phyloP scores from a whole-genome alignment of 2,797 vertebrate genomes.

The Spinus olivaceus region DNA sequence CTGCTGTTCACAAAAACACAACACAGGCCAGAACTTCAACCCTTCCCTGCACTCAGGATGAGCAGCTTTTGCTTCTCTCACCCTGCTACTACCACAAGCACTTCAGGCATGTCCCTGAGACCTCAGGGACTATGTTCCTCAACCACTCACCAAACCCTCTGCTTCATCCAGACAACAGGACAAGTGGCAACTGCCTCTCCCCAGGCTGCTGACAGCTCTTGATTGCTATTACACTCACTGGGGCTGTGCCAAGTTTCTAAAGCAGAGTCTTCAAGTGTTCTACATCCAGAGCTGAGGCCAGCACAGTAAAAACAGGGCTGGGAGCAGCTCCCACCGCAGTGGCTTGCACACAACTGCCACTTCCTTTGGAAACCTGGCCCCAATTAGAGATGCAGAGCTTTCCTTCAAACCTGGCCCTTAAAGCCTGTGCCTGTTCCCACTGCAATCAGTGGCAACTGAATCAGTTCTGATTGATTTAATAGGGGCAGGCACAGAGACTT shows the following conservation, averaged over 20 bases:
- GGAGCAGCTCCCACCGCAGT: neutral
- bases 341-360: neutral
- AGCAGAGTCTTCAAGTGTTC: neutral
- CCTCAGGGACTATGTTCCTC: neutral
- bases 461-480: constrained; percentile 40
- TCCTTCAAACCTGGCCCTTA: neutral
- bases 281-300: neutral
- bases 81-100: neutral
- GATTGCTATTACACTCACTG: neutral
- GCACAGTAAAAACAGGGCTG: neutral
- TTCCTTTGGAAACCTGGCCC: neutral
- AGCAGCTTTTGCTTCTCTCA: neutral
- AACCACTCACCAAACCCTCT: neutral
- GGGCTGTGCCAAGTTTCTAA: neutral
- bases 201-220: neutral
- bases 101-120: neutral
- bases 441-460: neutral
- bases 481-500: constrained; percentile 2
- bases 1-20: neutral
- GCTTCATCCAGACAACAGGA: neutral
- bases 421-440: neutral
- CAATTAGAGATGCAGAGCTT: neutral
- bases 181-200: neutral
- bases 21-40: neutral
- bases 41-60: neutral